These are phyloP conservation scores for Euproctis similis DNA, from an alignment of 2,888 invertebrate species.

Conservation along the genomic window DNA sequence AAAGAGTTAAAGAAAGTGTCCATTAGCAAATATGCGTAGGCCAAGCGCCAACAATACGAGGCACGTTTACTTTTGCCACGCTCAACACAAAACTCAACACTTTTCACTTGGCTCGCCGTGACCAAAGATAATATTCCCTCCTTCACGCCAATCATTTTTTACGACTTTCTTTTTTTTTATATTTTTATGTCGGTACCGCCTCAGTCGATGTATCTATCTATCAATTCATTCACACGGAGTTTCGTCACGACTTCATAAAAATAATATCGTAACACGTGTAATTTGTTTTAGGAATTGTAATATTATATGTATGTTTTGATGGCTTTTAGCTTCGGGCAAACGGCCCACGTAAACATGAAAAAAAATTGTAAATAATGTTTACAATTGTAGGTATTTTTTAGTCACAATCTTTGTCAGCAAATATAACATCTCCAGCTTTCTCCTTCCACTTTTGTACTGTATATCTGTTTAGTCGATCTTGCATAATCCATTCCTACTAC, in stretches of 20 bases:
- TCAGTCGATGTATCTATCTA: too few species aligned
- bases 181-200: too few species aligned
- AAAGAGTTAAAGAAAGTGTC: conserved; percentile 3
- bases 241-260: conserved; percentile 3
- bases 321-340: too few species aligned
- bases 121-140: conserved; percentile 11
- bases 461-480: too few species aligned
- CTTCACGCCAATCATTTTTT: conserved; percentile 12
- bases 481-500: too few species aligned
- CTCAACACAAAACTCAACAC: conserved; percentile 9
- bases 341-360: too few species aligned
- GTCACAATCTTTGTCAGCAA: too few species aligned
- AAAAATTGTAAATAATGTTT: too few species aligned
- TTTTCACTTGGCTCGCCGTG: conserved; percentile 19
- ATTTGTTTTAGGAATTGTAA: neutral
- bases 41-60: conserved; percentile 12
- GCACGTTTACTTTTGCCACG: conserved; percentile 7
- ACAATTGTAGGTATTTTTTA: too few species aligned
- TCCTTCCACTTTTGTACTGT: too few species aligned
- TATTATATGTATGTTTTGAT: too few species aligned
- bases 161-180: conserved; percentile 23
- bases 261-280: neutral
- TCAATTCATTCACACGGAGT: conserved; percentile 4
- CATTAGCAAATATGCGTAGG: conserved; percentile 3
- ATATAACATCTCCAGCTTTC: too few species aligned